Evolutionary conservation across 2,797 vertebrate species (phyloP), one percentile per base, ranked within the genome.

Genomic region (Gobionotothen gibberifrons): DNA sequence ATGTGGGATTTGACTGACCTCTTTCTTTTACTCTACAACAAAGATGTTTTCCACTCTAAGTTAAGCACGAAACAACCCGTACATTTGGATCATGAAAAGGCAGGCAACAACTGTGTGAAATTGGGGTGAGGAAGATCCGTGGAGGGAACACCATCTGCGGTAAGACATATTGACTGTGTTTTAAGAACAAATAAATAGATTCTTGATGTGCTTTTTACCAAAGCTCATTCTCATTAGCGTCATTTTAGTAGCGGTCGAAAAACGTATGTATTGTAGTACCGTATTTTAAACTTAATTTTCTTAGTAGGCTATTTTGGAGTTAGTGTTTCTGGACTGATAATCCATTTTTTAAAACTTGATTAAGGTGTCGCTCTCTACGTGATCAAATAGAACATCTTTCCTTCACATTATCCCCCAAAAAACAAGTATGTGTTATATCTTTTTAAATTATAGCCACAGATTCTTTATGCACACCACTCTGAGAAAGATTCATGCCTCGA

Each of bases 401-500:
- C 32, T 36, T 36, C 8, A 36, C 36, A 9, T 17, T 5, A 53
- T n/a, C 39, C 67, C 8, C 21, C 19, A 57, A 57, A 60, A 62
- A 63, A 61, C 14, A 14, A 5, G 17, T 19, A 22, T 1, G 5
- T 36, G 44, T 12, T 36, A 26, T 47, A 36, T 36, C 36, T 15
- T 29, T 29, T 39, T 1, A 55, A 54, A 65, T 49, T 56, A 56
- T 9, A 48, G 14, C 13, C 22, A 69, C 3, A 53, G 9, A 48
- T 69, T 53, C 69, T 17, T 44, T 55, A 4, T 61, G 61, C 40
- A 59, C 12, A 13, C 49, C 19, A 19, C 22, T 63, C 26, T 64
- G 69, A 63, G 46, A 46, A 49, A 57, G 42, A 79, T 84, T 78
- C 39, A 78, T n/a, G 21, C 55, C 51, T 72, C 7, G 14, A 79